Evolutionary conservation across 2,797 vertebrate genomes (phyloP), one percentile per base, ranked within the genome.

Genomic region (Phyllotis vaccarum): DNA sequence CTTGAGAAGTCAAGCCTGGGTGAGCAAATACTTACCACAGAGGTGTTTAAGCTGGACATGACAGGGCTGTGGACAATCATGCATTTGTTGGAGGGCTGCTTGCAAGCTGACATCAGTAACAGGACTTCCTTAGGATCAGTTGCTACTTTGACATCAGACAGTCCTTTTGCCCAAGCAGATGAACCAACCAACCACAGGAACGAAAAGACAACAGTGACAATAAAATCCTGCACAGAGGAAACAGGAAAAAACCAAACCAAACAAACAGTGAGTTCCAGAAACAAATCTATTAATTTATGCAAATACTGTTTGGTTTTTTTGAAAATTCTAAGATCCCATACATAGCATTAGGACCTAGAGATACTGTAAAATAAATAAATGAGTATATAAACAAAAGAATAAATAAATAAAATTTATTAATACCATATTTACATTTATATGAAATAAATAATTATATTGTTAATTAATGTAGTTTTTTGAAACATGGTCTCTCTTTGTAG

Each of bases 121-220:
- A 99, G 98, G 92, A 99, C 99, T 98, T 99, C 99, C 16, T 99
- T 99, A 1, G 99, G 99, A 97, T 99, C 99, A 0, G 99, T 99
- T 0, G 99, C 99, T 54, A 99, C 88, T 98, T 99, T 99, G 74
- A 99, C 99, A 97, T 99, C 99, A 60, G 99, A 99, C 93, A 99
- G 98, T 97, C 99, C 99, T 98, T 99, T 99, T 29, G 99, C 99
- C 99, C 99, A 99, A 93, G 99, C 99, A 17, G 99, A 99, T 16
- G 99, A 99, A 94, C 99, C 98, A 97, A 99, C 99, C 97, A 99
- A 98, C 99, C 99, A 99, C 99, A 99, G 98, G 99, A 99, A 99
- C 3, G 99, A 99, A 98, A 99, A 99, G 93, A 99, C 99, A 95
- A 99, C 99, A 0, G 99, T 99, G 98, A 99, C 99, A 62, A 99